Percentiles rank a stretch among this genome's conserved stretches.
phyloP scores from a whole-genome alignment of 2,888 invertebrate species.

The Torymus aiolomorphi region DNA sequence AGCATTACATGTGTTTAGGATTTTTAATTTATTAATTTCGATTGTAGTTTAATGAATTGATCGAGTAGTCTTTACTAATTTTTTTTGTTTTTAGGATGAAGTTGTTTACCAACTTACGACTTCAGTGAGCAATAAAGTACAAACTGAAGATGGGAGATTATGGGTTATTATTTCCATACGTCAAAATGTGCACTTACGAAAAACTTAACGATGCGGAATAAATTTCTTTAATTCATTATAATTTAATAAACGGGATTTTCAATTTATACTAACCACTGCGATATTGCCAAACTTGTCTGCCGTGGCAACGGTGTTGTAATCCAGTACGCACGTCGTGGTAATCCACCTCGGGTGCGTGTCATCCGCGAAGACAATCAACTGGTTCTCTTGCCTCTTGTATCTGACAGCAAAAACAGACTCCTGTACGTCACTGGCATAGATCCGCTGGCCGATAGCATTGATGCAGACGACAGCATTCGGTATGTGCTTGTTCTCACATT shows the following conservation, averaged over 20 bases:
- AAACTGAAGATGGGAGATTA: conserved; percentile 58
- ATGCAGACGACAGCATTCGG: conserved; percentile 96
- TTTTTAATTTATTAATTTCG: no score
- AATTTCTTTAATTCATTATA: no score
- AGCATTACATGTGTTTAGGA: no score
- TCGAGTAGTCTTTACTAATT: neutral
- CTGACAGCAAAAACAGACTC: conserved; percentile 97
- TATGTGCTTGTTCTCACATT: conserved; percentile 99
- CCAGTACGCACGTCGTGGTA: conserved; percentile 92
- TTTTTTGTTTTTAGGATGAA: neutral
- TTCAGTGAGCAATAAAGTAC: conserved; percentile 49
- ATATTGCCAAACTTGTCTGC: conserved; percentile 99
- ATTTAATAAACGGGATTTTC: no score
- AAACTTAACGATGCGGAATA: conserved; percentile 25
- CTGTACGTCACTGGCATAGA: conserved; percentile 96
- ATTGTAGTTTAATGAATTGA: no score
- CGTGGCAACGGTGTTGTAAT: conserved; percentile 96
- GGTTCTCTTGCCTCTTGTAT: conserved; percentile 96
- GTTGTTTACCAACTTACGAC: conserved; percentile 52
- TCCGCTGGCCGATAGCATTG: conserved; percentile 94
- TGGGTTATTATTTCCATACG: conserved; percentile 39
- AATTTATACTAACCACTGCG: conserved; percentile 82
- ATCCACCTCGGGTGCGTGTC: conserved; percentile 98
- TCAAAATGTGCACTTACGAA: conserved; percentile 20
- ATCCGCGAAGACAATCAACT: conserved; percentile 98